phyloP scores from a whole-genome alignment of 2,113 vertebrate genomes.

The Elanus axillaris region DNA sequence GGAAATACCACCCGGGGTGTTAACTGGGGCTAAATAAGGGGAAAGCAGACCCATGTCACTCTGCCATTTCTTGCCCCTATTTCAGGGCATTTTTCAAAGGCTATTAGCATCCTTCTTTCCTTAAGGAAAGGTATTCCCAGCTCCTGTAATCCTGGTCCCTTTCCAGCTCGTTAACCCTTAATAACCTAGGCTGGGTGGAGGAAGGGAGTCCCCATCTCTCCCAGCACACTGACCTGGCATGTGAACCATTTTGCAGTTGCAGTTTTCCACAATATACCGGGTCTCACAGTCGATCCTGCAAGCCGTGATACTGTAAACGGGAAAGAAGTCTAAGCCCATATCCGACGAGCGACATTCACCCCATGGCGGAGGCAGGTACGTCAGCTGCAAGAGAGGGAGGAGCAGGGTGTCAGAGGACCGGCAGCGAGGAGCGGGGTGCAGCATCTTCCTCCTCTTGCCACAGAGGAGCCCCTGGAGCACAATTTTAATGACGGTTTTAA shows the following conservation, averaged over 20 bases:
- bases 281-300: constrained; percentile 98
- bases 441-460: neutral
- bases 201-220: neutral
- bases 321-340: constrained; percentile 91
- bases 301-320: constrained; percentile 93
- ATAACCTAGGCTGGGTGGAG: no score
- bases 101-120: neutral
- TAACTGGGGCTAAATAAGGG: neutral
- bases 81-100: neutral
- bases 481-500: neutral
- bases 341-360: constrained; percentile 91
- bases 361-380: constrained; percentile 95
- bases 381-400: constrained; percentile 80
- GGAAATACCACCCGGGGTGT: neutral
- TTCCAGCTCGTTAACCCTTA: neutral
- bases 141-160: neutral
- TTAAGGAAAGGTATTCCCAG: neutral
- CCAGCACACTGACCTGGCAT: constrained; percentile 84
- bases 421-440: neutral
- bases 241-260: constrained; percentile 98
- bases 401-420: neutral
- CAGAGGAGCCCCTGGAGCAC: neutral
- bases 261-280: constrained; percentile 97
- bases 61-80: fast-evolving
- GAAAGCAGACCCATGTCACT: neutral